Evolutionary conservation across 2,797 vertebrate species (phyloP), one percentile per base, ranked within the genome.

Genomic region (Semotilus atromaculatus): DNA sequence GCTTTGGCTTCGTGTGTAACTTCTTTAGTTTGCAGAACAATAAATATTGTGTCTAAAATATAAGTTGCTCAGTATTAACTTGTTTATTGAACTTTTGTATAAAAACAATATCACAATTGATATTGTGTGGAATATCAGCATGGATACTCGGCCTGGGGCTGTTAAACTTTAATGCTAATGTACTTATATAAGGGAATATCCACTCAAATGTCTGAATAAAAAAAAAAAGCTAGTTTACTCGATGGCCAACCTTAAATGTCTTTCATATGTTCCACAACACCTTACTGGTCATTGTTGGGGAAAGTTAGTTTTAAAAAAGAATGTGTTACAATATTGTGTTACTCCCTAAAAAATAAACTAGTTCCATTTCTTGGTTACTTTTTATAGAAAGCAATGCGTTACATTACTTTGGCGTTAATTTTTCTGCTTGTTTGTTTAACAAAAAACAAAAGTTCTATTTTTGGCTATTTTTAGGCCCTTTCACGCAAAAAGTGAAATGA

Each of bases 201-300:
- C 36, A 40, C 14, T 40, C 53, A 77, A 29, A 77, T 40, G 53
- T 62, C 16, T 19, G n/a, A 62, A 31, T 31, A 31, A 31, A 40
- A 7, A 19, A 26, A 19, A 18, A 58, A 2, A 6, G 3, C 29
- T 23, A 48, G 29, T 45, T 13, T 7, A 62, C 26, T 18, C 1
- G 13, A 53, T 70, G 48, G 6, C 38, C 80, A 40, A 34, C 43
- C 55, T 64, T 53, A 84, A 70, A 79, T 53, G 75, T 87, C 74
- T 77, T 64, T 82, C 9, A 45, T 51, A 38, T 60, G 66, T 80
- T 85, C 70, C 75, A 36, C 38, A 80, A 81, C n/a, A 16, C 80
- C 82, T 53, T 80, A 71, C 81, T 11, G n/a, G 58, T 62, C n/a
- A 26, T 11, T 62, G 58, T 62, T 58, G 21, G 7, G 23, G 4